Base-by-base conservation (phyloP, 2,888 invertebrate species). In the Nephrocerus scutellatus region DNA sequence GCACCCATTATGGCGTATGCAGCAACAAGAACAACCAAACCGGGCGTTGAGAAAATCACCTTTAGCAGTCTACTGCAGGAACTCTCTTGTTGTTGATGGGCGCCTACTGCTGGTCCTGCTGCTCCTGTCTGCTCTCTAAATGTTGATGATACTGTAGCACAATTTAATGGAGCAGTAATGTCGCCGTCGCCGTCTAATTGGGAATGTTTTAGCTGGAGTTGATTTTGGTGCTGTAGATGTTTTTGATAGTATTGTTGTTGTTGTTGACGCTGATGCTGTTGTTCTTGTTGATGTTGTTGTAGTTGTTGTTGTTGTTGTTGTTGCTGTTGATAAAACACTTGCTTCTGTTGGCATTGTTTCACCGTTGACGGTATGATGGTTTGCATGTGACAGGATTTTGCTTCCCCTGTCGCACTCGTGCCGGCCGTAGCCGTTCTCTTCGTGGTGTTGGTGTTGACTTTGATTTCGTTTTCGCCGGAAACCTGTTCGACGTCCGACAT, bases 1-100 rank as follows among this genome's bases (percentile, higher is more conserved):
- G 84, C 85, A 38, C 85, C 85, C 52, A 82, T 70, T 43, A 84
- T 72, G 46, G 84, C 80, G 63, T 86, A 86, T 36, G 75, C 73
- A 42, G 82, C 75, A 48, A 88, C 86, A 40, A 86, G 67, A 18
- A 79, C 71, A 60, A 82, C 80, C 44, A 84, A 70, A 9, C 84
- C 84, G 30, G 68, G 68, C 35, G 68, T 60, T n/a, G 69, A 68
- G 46, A 67, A 59, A 35, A 65, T 41, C 38, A 66, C 41, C 51
- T 65, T 66, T 15, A 65, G 48, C 41, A 60, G 36, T 26, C 57
- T 53, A 36, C 60, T 58, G 29, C 62, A 28, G 29, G 25, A 29
- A 34, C 15, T 38, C 30, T 35, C 41, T 14, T 29, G 36, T 4
- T 34, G 43, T 7, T 25, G n/a, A 25, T 14, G 33, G 30, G 32